Evolutionary conservation across 2,888 invertebrate genomes (phyloP), one percentile per base, ranked within the genome.

Genomic region (Leptothorax acervorum): DNA sequence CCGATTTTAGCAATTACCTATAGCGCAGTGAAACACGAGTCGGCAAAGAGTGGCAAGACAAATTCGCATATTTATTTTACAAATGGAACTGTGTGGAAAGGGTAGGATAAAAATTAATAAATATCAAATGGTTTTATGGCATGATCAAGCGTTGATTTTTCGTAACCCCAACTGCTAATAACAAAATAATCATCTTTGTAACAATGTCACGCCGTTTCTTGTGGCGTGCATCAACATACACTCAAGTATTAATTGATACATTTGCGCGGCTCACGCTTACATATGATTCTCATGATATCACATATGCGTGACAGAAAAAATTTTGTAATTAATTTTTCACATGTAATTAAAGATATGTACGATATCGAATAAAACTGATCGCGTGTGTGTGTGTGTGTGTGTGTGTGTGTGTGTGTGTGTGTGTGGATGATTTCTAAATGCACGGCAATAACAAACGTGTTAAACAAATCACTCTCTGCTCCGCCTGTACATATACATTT

Each of bases 1-100:
- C 12, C 12, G 23, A 51, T 55, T 55, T 55, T 11, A 55, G 8
- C 60, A 18, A 53, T 53, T 53, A 60, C 23, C 23, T 23, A 18
- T 8, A 60, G 31, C 18, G 23, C 23, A 23, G 31, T 60, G 31
- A 31, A 60, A 31, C 31, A 31, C 18, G 31, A 28, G 6, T 60
- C 18, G 18, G 3, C 18, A 62, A 62, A 62, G 4, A 62, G 11
- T 11, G 35, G 11, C 60, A 60, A 62, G 85, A 89, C 87, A 73
- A 87, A 89, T 82, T 85, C 83, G 76, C 82, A 87, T 89, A 87
- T 89, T 89, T 87, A 87, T 89, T 86, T 87, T 85, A 89, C 84
- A 89, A 89, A 89, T 86, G 87, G 81, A 89, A 18, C 1, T 65
- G 74, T 63, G 62, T n/a, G 3, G 2, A 31, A 62, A 62, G 9